Base-by-base conservation (phyloP, 1,140 invertebrate species). In the Drosophila leontia region DNA sequence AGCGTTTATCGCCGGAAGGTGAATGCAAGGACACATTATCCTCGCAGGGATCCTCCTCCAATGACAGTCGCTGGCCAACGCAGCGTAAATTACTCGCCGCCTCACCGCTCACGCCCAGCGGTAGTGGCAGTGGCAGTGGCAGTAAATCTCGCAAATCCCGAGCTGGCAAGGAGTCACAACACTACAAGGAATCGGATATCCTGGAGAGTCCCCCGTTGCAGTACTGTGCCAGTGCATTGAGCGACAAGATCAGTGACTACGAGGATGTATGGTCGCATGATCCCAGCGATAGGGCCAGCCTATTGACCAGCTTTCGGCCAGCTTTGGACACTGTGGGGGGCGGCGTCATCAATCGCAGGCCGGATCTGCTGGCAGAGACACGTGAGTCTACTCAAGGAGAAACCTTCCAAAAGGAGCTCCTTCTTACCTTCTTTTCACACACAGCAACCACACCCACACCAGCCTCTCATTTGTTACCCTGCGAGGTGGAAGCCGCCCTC, bases 171-270 rank as follows among this genome's bases (percentile, higher is more conserved):
- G 94, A 95, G 80, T 88, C 95, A 42, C 94, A 94, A 83, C 95
- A 96, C 91, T 96, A 96, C 93, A 94, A 96, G 92, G 96, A 97
- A 84, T 97, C 96, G 8, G 96, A 97, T 91, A 97, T 97, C 55
- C 92, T 97, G 45, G 97, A 97, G 91, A 97, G 96, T 26, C 95
- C 96, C n/a, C 94, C 95, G 62, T 93, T 95, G 15, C 83, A 82
- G 53, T 98, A 98, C 91, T 98, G 97, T 82, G 94, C 96, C 67
- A 98, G 97, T 91, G 97, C 96, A 7, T 94, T 98, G 8, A 96
- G 96, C 48, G 98, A 99, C 91, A 98, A 98, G 94, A 96, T 97
- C 26, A 98, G 97, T 65, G 98, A 99, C 93, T 99, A 99, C 92
- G 98, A 99, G 93, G 98, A 99, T 91, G 96, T 99, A 71, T 99